phyloP scores from a whole-genome alignment of 2,113 vertebrate genomes.

The Pygathrix nemaeus region DNA sequence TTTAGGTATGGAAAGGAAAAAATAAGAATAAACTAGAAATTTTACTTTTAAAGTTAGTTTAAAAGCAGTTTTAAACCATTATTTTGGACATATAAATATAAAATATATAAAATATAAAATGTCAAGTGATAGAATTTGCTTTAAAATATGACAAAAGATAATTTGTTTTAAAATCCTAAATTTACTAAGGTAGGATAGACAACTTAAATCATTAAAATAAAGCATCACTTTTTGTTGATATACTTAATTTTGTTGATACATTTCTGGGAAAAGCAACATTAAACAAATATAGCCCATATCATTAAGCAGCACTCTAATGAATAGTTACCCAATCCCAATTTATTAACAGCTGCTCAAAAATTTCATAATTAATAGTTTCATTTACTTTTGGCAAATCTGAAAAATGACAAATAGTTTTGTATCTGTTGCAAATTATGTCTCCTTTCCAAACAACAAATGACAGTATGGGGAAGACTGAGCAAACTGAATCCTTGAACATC shows the following conservation, averaged over 20 bases:
- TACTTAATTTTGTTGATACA: conserved; percentile 72
- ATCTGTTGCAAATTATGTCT: conserved; percentile 86
- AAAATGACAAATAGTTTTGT: conserved; percentile 86
- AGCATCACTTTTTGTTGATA: conserved; percentile 69
- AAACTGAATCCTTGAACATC: conserved; percentile 75
- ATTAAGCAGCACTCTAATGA: conserved; percentile 83
- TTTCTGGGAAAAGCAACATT: conserved; percentile 80
- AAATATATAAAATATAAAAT: not conserved
- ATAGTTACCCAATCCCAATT: conserved; percentile 82
- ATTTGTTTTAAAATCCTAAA: conserved; percentile 6
- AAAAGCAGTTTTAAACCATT: conserved; percentile 8
- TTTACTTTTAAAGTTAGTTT: conserved; percentile 30
- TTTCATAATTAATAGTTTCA: conserved; percentile 90
- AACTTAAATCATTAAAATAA: conserved; percentile 51
- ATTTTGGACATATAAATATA: not conserved
- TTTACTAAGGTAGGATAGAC: not conserved
- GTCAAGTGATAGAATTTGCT: not conserved
- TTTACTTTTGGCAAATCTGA: conserved; percentile 89
- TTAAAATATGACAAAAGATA: not conserved
- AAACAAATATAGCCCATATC: conserved; percentile 78
- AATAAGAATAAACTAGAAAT: not conserved
- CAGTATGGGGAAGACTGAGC: conserved; percentile 74
- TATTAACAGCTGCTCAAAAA: conserved; percentile 90
- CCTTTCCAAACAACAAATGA: conserved; percentile 85
- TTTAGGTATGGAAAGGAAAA: conserved; percentile 34